Percentiles rank a stretch among this genome's conserved stretches.
Conservation (phyloP, 2,888 invertebrate species). For the Tinea trinotella region DNA sequence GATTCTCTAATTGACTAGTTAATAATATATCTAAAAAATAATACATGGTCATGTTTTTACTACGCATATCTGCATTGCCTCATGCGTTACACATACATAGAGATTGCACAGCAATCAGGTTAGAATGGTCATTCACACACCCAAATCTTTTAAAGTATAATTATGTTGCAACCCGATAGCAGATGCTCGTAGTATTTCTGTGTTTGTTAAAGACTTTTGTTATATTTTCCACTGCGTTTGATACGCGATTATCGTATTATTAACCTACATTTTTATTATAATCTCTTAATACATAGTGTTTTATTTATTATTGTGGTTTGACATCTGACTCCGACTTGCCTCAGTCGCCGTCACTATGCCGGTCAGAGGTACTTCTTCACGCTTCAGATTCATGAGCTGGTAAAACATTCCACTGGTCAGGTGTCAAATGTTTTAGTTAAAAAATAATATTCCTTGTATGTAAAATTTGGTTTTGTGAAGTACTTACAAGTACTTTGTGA, state of each 20-base stretch:
- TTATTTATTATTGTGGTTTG: too few species aligned
- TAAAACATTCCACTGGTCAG: too few species aligned
- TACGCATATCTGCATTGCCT: conserved; percentile 6
- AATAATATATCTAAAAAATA: neutral
- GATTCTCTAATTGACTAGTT: neutral
- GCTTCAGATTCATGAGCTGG: too few species aligned
- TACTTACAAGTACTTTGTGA: too few species aligned
- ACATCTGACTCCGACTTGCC: too few species aligned
- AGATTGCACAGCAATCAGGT: conserved; percentile 1
- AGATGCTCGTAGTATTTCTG: neutral
- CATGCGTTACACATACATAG: conserved; percentile 6
- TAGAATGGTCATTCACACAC: conserved; percentile 8
- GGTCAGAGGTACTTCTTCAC: too few species aligned
- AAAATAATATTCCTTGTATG: too few species aligned
- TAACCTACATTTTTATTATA: neutral
- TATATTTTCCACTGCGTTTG: neutral
- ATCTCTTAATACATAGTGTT: too few species aligned
- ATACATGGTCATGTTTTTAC: neutral
- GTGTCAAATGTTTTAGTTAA: too few species aligned
- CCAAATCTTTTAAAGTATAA: neutral
- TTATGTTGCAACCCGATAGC: neutral
- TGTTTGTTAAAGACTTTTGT: neutral
- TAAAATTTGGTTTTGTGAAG: too few species aligned
- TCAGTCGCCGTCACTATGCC: too few species aligned
- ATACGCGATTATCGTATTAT: neutral